These are phyloP conservation scores for Sesamia inferens DNA, from an alignment of 2,888 invertebrate species.

Conservation along the genomic window DNA sequence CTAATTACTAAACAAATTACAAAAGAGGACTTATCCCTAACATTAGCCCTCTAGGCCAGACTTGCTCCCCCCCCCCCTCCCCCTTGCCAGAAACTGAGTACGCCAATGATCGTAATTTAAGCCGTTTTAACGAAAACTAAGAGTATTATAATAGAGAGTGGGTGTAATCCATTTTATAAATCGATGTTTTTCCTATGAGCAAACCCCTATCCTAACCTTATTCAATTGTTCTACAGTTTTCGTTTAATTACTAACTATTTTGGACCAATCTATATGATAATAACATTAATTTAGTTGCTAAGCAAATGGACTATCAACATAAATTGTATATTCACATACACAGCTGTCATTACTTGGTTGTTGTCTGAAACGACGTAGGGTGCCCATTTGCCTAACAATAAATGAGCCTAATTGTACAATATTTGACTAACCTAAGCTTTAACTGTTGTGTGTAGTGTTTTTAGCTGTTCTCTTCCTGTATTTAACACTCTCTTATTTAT, in stretches of 20 bases:
- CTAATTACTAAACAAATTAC: too few species aligned
- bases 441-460: constrained; percentile 61
- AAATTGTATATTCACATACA: not conserved
- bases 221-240: constrained; percentile 26
- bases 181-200: constrained; percentile 22
- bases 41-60: too few species aligned
- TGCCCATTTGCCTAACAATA: not conserved
- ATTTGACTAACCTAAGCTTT: constrained; percentile 63
- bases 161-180: not conserved
- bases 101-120: too few species aligned
- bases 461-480: constrained; percentile 7
- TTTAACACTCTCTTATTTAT: constrained; percentile 2
- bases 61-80: too few species aligned
- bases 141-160: too few species aligned
- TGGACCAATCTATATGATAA: not conserved
- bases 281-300: constrained; percentile 13
- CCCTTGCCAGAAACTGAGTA: too few species aligned
- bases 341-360: not conserved
- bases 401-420: not conserved
- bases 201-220: constrained; percentile 26
- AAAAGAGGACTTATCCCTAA: too few species aligned
- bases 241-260: constrained; percentile 19
- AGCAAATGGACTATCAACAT: not conserved
- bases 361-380: not conserved
- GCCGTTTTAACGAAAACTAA: not conserved